Conservation (phyloP, 2,888 invertebrate genomes). For the Autographa pulchrina region DNA sequence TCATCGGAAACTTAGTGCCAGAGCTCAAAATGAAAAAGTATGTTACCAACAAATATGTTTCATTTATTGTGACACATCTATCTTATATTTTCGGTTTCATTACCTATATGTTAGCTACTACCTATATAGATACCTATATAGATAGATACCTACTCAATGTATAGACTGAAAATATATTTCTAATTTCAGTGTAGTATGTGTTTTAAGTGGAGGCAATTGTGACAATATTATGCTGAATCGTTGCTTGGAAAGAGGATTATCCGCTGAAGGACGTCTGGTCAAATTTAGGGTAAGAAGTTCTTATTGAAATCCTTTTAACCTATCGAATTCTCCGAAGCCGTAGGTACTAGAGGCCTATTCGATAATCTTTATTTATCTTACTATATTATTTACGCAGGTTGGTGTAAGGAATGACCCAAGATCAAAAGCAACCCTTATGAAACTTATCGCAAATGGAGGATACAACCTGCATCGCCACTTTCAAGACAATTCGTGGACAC, state of each 20-base stretch:
- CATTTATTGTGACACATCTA: too few species aligned
- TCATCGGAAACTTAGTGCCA: slow-evolving; percentile 93
- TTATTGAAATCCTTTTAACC: too few species aligned
- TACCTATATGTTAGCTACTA: too few species aligned
- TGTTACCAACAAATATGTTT: slow-evolving; percentile 32
- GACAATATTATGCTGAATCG: slow-evolving; percentile 95
- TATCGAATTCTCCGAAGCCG: too few species aligned
- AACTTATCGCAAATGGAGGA: slow-evolving; percentile 91
- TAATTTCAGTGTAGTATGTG: slow-evolving; percentile 93
- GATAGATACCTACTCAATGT: neutral
- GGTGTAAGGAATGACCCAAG: slow-evolving; percentile 76
- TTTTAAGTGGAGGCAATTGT: slow-evolving; percentile 96
- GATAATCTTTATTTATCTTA: neutral
- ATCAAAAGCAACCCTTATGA: slow-evolving; percentile 93
- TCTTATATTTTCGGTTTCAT: too few species aligned
- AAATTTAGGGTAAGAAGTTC: slow-evolving; percentile 83
- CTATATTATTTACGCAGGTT: slow-evolving; percentile 66
- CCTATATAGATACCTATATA: neutral
- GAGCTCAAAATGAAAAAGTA: slow-evolving; percentile 95
- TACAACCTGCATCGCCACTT: slow-evolving; percentile 96
- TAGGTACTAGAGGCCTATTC: too few species aligned
- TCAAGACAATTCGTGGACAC: slow-evolving; percentile 97
- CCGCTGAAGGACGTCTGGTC: slow-evolving; percentile 94
- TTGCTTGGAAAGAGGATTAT: slow-evolving; percentile 95
- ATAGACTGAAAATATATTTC: slow-evolving; percentile 2